A percentile compares a stretch with the other conserved stretches of the same genome.
Evolutionary conservation across 37 sponge, comb jelly and placozoan genomes (phyloP).

Genomic region (Spongilla lacustris): DNA sequence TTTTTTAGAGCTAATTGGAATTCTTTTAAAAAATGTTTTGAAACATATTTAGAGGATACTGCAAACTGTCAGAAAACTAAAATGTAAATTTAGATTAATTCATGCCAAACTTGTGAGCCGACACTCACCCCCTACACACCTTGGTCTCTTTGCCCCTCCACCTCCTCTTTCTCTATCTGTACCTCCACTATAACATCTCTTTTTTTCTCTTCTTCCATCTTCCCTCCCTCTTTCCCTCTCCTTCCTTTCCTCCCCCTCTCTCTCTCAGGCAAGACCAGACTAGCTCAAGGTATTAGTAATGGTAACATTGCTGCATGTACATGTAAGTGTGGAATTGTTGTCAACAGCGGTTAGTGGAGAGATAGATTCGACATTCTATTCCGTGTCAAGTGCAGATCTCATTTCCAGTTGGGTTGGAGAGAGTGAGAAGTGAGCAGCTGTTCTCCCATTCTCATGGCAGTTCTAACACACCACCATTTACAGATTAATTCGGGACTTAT

Average conservation of each 20-base stretch:
- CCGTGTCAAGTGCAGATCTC: conserved; percentile 84
- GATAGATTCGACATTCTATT: conserved; percentile 77
- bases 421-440: conserved; percentile 77
- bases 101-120: too few species aligned
- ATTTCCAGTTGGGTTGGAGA: conserved; percentile 95
- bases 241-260: too few species aligned
- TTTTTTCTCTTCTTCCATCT: too few species aligned
- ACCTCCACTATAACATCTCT: too few species aligned
- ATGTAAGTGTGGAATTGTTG: conserved; percentile 18
- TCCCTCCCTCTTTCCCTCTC: too few species aligned
- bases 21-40: too few species aligned
- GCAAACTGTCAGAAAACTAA: too few species aligned
- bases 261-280: conserved; percentile 61
- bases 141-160: background rate
- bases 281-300: conserved; percentile 47
- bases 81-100: too few species aligned
- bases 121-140: too few species aligned
- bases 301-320: background rate
- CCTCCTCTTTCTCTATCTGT: background rate
- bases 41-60: too few species aligned
- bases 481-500: conserved; percentile 53
- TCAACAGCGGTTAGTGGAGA: conserved; percentile 73
- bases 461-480: background rate
- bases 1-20: too few species aligned
- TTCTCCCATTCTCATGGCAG: background rate